Percentiles rank a stretch among this genome's conserved stretches.
These are phyloP conservation scores for Microplitis demolitor DNA, from an alignment of 1,140 invertebrate genomes.

Conservation along the genomic window DNA sequence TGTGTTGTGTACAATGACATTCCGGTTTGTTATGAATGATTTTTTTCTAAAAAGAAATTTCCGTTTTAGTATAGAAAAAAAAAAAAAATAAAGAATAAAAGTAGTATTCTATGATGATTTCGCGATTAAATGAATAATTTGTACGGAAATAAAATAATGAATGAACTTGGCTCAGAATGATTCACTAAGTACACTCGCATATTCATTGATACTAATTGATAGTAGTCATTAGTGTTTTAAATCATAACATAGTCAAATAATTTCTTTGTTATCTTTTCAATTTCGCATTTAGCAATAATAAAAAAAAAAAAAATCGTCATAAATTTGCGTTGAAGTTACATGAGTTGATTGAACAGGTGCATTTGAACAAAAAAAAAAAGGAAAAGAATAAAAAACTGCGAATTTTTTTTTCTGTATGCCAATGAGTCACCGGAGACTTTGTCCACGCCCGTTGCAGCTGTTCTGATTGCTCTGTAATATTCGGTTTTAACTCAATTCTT, in stretches of 20 bases:
- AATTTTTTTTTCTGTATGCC: slow-evolving; percentile 13
- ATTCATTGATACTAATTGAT: no score
- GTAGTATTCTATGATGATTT: background rate
- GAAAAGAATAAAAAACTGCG: background rate
- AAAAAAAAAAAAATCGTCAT: background rate
- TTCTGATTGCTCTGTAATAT: slow-evolving; percentile 28
- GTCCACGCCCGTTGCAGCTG: slow-evolving; percentile 28
- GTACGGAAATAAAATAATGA: no score
- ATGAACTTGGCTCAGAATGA: no score
- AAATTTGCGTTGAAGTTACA: background rate
- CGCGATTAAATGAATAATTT: no score
- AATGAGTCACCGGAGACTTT: slow-evolving; percentile 20
- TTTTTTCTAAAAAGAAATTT: background rate
- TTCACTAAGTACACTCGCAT: no score
- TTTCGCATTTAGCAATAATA: no score
- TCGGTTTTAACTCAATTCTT: slow-evolving; percentile 8
- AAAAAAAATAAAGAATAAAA: background rate
- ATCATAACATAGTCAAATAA: no score
- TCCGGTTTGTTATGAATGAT: slow-evolving; percentile 1
- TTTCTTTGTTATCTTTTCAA: no score
- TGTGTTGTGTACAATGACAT: background rate
- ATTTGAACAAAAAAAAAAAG: slow-evolving; percentile 5
- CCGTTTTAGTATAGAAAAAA: background rate
- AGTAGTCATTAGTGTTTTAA: no score
- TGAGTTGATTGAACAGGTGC: slow-evolving; percentile 1